Percentiles rank a stretch among this genome's conserved stretches.
Conservation (phyloP, 2,888 invertebrate genomes). For the Tenthredo livida region DNA sequence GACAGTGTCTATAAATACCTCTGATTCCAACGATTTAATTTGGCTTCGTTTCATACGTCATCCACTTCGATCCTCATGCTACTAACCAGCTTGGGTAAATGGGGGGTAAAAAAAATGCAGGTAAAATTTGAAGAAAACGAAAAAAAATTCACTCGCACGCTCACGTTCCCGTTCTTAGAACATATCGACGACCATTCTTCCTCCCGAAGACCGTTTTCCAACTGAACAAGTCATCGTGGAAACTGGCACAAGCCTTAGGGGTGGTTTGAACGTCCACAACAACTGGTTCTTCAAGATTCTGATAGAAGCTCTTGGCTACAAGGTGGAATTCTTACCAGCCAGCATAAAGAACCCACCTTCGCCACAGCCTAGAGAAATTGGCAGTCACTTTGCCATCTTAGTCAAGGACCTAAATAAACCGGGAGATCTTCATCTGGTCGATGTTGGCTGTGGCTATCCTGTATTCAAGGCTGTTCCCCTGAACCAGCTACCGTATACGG, state of each 20-base stretch:
- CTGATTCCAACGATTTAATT: not conserved
- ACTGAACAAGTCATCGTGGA: slow-evolving; percentile 24
- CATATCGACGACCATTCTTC: slow-evolving; percentile 41
- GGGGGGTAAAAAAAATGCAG: not conserved
- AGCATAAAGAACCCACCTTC: not conserved
- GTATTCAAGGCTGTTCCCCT: slow-evolving; percentile 52
- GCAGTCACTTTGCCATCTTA: slow-evolving; percentile 44
- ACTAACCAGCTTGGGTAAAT: not conserved
- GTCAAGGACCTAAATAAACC: slow-evolving; percentile 27
- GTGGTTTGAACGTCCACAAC: slow-evolving; percentile 50
- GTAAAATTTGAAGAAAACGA: not conserved
- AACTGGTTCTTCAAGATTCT: slow-evolving; percentile 53
- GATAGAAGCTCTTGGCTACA: slow-evolving; percentile 49
- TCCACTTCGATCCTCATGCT: not conserved
- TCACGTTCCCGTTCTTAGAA: slow-evolving; percentile 8
- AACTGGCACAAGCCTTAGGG: slow-evolving; percentile 22
- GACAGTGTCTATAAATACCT: slow-evolving; percentile 13
- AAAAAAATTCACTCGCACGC: not conserved
- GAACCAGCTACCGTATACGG: slow-evolving; percentile 11
- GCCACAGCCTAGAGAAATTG: not conserved
- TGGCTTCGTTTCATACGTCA: not conserved
- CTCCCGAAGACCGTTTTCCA: slow-evolving; percentile 45
- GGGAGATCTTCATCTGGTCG: slow-evolving; percentile 50
- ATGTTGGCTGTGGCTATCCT: slow-evolving; percentile 40
- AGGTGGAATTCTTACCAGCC: slow-evolving; percentile 22